Percentiles rank a stretch among this genome's conserved stretches.
These are phyloP conservation scores for Glossophaga mutica DNA, from an alignment of 2,797 vertebrate species.

Conservation along the genomic window DNA sequence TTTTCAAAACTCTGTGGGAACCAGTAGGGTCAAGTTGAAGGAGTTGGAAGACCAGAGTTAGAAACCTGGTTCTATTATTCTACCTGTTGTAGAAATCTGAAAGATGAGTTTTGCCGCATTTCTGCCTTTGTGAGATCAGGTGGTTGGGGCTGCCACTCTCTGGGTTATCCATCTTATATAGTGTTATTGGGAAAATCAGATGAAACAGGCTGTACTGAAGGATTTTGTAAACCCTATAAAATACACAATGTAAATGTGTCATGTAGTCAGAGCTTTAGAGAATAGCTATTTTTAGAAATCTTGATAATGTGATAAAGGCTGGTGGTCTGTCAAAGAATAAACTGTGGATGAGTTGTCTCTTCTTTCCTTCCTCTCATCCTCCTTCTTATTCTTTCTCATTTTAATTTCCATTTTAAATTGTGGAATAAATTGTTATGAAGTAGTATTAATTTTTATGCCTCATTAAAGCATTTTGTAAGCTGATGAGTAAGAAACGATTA, in stretches of 20 bases:
- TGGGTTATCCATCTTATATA: background rate
- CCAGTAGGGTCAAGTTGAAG: background rate
- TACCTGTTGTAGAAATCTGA: background rate
- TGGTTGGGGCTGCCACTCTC: too few species aligned
- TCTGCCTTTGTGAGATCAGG: background rate
- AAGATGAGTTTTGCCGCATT: background rate
- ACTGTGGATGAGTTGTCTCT: background rate
- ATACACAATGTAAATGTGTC: background rate
- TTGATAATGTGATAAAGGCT: background rate
- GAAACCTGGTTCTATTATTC: background rate
- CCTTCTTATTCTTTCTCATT: background rate
- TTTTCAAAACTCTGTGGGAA: background rate
- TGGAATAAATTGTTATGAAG: background rate
- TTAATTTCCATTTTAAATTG: background rate
- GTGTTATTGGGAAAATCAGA: background rate
- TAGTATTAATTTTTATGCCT: background rate
- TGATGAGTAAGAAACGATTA: background rate
- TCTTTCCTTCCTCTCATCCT: background rate
- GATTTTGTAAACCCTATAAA: background rate
- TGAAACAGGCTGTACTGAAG: background rate
- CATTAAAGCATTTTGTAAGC: background rate
- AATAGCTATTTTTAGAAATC: background rate
- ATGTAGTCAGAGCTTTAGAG: background rate
- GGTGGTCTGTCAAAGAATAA: background rate
- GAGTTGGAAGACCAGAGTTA: background rate